phyloP scores from a whole-genome alignment of 2,888 invertebrate species.

The Melanophora roralis region DNA sequence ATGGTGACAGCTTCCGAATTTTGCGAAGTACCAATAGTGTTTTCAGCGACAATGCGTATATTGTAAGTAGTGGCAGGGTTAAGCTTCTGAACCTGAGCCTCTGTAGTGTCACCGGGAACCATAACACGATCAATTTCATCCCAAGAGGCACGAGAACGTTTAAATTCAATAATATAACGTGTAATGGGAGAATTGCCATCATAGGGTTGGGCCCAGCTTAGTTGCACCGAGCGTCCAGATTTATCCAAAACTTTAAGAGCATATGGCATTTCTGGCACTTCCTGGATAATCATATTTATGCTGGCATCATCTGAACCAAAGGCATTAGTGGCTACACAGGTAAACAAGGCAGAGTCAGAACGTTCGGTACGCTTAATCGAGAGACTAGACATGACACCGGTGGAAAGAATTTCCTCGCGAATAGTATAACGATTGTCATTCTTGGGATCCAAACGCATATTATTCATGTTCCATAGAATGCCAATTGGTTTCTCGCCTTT shows the following conservation, averaged over 20 bases:
- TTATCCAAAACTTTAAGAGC: constrained; percentile 93
- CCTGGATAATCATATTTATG: constrained; percentile 96
- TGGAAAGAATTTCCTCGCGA: constrained; percentile 89
- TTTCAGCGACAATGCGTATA: constrained; percentile 94
- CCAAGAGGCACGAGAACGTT: constrained; percentile 89
- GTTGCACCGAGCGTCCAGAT: constrained; percentile 91
- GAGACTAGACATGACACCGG: constrained; percentile 91
- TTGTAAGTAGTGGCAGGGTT: constrained; percentile 95
- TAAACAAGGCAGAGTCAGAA: constrained; percentile 91
- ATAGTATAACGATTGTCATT: constrained; percentile 91
- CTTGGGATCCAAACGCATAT: constrained; percentile 92
- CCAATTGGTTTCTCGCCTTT: constrained; percentile 97
- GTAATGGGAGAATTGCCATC: constrained; percentile 94
- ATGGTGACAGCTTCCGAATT: constrained; percentile 95
- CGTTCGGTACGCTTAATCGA: constrained; percentile 93
- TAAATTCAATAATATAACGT: constrained; percentile 93
- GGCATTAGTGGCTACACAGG: constrained; percentile 94
- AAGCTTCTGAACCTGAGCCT: constrained; percentile 92
- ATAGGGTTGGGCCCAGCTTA: constrained; percentile 95
- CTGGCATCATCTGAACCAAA: constrained; percentile 97
- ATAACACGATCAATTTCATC: constrained; percentile 92
- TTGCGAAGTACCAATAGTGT: constrained; percentile 94
- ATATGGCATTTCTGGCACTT: constrained; percentile 88
- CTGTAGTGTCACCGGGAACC: constrained; percentile 92
- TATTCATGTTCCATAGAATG: constrained; percentile 96